These are phyloP conservation scores for Buphagus erythrorhynchus DNA, from an alignment of 2,797 vertebrate species.

Conservation along the genomic window DNA sequence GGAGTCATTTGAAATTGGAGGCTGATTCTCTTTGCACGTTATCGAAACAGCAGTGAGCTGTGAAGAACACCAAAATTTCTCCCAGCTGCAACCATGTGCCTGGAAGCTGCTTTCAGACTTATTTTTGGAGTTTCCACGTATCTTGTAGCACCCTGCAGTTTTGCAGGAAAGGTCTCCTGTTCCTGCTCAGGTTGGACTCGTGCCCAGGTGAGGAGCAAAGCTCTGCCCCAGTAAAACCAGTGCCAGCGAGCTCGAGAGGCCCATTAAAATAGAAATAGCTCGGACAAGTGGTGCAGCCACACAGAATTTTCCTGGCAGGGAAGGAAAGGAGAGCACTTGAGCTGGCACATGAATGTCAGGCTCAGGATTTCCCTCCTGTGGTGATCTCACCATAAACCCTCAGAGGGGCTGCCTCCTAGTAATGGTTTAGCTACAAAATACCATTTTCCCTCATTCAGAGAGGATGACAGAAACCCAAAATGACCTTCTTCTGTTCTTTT, in stretches of 20 bases:
- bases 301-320: conserved; percentile 1
- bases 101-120: neutral
- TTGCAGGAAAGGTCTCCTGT: neutral
- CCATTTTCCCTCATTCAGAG: neutral
- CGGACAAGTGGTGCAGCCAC: neutral
- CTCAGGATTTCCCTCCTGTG: neutral
- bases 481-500: neutral
- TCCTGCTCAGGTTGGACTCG: rapidly evolving
- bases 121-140: neutral
- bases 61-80: neutral
- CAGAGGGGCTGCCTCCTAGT: neutral
- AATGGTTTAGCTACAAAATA: neutral
- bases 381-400: neutral
- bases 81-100: neutral
- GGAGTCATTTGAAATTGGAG: neutral
- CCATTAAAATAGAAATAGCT: conserved; percentile 30
- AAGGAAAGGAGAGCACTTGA: neutral
- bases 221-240: neutral
- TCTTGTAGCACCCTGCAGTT: neutral
- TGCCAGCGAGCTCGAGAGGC: neutral
- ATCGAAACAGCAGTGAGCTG: neutral
- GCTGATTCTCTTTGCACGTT: neutral
- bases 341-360: neutral
- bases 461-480: neutral
- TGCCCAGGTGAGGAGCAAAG: neutral